phyloP scores from a whole-genome alignment of 2,113 vertebrate species.

The Cryptomyrus ogoouensis region DNA sequence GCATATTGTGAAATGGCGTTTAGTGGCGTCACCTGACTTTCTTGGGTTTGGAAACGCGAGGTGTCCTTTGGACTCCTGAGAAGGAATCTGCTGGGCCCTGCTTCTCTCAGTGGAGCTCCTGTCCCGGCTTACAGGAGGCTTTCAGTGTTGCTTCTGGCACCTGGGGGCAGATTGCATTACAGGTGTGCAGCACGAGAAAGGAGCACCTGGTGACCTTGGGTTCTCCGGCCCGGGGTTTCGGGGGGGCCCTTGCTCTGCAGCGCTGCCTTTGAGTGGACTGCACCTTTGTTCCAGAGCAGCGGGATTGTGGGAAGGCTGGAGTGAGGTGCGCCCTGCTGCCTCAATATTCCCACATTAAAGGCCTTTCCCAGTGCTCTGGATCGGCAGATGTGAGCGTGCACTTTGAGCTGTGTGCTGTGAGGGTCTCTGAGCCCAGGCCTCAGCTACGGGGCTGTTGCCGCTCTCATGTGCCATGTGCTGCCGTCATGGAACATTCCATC shows the following conservation, averaged over 20 bases:
- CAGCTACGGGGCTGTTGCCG: neutral
- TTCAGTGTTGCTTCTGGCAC: neutral
- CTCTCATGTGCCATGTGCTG: neutral
- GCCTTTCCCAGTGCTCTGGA: neutral
- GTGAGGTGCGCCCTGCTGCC: neutral
- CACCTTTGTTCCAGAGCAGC: neutral
- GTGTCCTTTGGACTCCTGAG: neutral
- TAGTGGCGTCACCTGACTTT: neutral
- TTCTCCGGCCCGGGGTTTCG: neutral
- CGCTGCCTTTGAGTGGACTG: neutral
- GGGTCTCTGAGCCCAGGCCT: neutral
- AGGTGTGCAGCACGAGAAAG: neutral
- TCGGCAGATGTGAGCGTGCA: neutral
- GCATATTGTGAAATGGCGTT: neutral
- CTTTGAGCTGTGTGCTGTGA: neutral
- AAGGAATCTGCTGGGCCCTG: neutral
- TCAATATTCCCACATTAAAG: neutral
- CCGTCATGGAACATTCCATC: conserved; percentile 2
- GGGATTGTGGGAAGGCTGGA: neutral
- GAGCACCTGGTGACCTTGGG: neutral
- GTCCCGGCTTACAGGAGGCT: neutral
- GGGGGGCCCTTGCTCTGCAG: neutral
- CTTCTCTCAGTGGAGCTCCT: neutral
- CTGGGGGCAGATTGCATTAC: neutral
- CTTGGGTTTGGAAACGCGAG: neutral